Base-by-base conservation (phyloP, 2,797 vertebrate genomes). In the Enteromius radiatus region DNA sequence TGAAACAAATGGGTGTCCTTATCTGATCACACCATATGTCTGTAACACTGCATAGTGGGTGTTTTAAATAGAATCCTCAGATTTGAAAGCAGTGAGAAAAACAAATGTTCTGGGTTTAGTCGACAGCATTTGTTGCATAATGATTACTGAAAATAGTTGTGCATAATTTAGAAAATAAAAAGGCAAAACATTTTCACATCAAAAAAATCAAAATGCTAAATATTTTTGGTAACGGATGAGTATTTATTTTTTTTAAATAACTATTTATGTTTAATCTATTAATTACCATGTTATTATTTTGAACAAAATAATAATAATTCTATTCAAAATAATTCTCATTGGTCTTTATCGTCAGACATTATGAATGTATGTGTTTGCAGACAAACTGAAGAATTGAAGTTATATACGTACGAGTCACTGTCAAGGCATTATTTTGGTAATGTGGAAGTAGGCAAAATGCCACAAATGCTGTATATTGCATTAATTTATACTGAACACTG, bases 11-110 rank as follows among this genome's bases (percentile, higher is more conserved):
- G 56, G 54, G 8, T 69, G 17, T 45, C 9, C n/a, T 28, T 84
- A 33, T 76, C 70, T 78, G 69, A 82, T 83, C 38, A 47, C 31
- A 23, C 21, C 36, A 83, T 69, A 79, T 68, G 59, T 47, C 49
- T 14, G 52, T 61, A 23, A 47, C 81, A 77, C n/a, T 64, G 59
- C 63, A 31, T n/a, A 33, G 41, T 65, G 43, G 76, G 61, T 49
- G 76, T 63, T 76, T 63, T 41, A 78, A 67, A 49, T 47, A 23
- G 54, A 78, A 38, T 67, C 28, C 28, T 45, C 19, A 7, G 4
- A 67, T 65, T 36, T 67, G 43, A 67, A 52, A 31, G 28, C 4
- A 12, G 28, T 56, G 71, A 33, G 3, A 75, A 63, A 49, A 75
- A 38, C 33, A 38, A 54, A 56, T 56, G 47, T 23, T 71, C 49